Percentiles rank a stretch among this genome's conserved stretches.
phyloP scores from a whole-genome alignment of 1,140 invertebrate species.

The Calephelis nemesis region DNA sequence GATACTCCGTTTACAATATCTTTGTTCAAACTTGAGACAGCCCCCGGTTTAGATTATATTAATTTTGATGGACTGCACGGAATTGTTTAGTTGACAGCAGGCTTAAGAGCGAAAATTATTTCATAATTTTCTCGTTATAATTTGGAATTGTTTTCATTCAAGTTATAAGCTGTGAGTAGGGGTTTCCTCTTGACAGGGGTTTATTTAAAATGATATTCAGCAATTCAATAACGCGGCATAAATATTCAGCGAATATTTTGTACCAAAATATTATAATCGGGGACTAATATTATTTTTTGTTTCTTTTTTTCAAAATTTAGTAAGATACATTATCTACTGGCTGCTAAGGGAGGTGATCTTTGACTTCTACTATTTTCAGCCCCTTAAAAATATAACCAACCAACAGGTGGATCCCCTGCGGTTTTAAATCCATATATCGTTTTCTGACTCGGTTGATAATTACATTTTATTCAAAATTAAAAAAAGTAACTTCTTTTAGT shows the following conservation, averaged over 20 bases:
- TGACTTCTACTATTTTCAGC: too few species aligned
- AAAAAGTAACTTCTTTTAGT: too few species aligned
- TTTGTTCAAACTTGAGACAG: slow-evolving; percentile 72
- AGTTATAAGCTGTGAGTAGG: slow-evolving; percentile 17
- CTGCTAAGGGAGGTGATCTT: too few species aligned
- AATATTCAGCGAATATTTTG: background rate
- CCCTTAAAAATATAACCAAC: too few species aligned
- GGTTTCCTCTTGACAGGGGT: slow-evolving; percentile 12
- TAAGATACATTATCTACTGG: too few species aligned
- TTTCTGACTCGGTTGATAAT: slow-evolving; percentile 36
- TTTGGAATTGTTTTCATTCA: slow-evolving; percentile 16
- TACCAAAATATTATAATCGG: too few species aligned
- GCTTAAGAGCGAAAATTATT: slow-evolving; percentile 14
- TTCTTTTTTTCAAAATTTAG: too few species aligned
- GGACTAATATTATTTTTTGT: too few species aligned
- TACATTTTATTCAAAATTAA: too few species aligned
- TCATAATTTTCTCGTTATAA: slow-evolving; percentile 15
- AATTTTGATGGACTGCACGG: slow-evolving; percentile 74
- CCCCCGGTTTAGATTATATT: slow-evolving; percentile 69
- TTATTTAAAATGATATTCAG: slow-evolving; percentile 12
- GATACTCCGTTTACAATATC: slow-evolving; percentile 68
- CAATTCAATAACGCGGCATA: background rate
- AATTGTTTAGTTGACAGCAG: slow-evolving; percentile 54
- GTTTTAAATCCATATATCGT: too few species aligned
- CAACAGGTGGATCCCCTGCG: too few species aligned